Conservation (phyloP, 2,113 vertebrate species). For the Rhabdomys dilectus region DNA sequence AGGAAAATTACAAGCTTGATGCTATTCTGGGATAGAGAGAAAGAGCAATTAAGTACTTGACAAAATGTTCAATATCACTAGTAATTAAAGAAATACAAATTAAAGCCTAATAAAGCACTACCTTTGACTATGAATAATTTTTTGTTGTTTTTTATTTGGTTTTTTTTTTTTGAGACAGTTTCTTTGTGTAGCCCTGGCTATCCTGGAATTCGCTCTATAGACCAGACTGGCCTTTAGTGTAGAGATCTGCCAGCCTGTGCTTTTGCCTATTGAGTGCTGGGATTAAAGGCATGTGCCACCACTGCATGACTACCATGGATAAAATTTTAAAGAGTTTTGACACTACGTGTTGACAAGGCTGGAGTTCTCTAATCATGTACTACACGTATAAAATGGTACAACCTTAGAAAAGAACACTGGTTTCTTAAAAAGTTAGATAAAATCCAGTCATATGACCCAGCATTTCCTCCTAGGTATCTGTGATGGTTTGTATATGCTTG, state of each 20-base stretch:
- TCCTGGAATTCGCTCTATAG: not conserved
- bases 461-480: not conserved
- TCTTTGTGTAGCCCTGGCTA: not conserved
- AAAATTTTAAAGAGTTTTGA: not conserved
- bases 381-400: conserved; percentile 33
- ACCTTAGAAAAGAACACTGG: not conserved
- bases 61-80: not conserved
- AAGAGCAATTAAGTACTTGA: not conserved
- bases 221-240: too few relatives aligned
- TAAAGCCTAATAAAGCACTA: not conserved
- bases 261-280: not conserved
- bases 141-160: not conserved
- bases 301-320: not conserved
- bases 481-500: not conserved
- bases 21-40: not conserved
- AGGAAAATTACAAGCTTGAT: not conserved
- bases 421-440: conserved; percentile 32
- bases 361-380: not conserved
- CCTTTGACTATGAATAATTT: not conserved
- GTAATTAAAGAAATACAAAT: not conserved
- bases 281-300: not conserved
- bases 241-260: not conserved
- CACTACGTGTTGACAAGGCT: not conserved
- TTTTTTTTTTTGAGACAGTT: not conserved
- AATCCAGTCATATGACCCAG: not conserved